Percentiles rank a stretch among this genome's conserved stretches.
Evolutionary conservation across 2,888 invertebrate genomes (phyloP).

Genomic region (Branchipolynoe longqiensis): DNA sequence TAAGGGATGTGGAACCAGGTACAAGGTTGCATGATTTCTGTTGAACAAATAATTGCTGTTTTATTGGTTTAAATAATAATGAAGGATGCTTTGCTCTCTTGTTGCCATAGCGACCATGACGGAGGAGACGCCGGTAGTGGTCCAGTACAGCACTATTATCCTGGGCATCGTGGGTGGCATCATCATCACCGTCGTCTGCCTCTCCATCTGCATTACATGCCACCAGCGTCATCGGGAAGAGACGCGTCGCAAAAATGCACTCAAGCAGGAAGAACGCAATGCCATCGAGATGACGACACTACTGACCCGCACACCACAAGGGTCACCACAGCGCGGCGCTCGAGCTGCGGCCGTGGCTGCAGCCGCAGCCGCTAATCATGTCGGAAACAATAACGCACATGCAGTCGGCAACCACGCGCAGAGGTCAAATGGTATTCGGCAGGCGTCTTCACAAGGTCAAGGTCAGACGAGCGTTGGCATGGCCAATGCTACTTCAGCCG

Average conservation of each 20-base stretch:
- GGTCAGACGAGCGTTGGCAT: slow-evolving; percentile 1
- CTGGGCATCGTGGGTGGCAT: slow-evolving; percentile 76
- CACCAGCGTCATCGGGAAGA: slow-evolving; percentile 66
- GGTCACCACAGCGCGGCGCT: not conserved
- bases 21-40: too few relatives aligned
- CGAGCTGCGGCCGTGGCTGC: not conserved
- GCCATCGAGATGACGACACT: slow-evolving; percentile 64
- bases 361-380: slow-evolving; percentile 26
- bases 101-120: slow-evolving; percentile 65
- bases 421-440: slow-evolving; percentile 25
- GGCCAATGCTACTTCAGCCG: slow-evolving; percentile 16
- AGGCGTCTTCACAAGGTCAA: slow-evolving; percentile 35
- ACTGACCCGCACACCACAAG: slow-evolving; percentile 60
- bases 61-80: too few relatives aligned
- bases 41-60: too few relatives aligned
- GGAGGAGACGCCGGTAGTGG: slow-evolving; percentile 55
- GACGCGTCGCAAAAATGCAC: slow-evolving; percentile 52
- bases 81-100: too few relatives aligned
- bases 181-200: slow-evolving; percentile 72
- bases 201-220: slow-evolving; percentile 74
- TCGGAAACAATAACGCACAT: slow-evolving; percentile 5
- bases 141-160: slow-evolving; percentile 71
- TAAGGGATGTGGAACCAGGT: too few relatives aligned
- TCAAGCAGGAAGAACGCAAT: slow-evolving; percentile 60
- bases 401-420: slow-evolving; percentile 13